Evolutionary conservation across 2,113 vertebrate species (phyloP).

Genomic region (Odocoileus hemionus): DNA sequence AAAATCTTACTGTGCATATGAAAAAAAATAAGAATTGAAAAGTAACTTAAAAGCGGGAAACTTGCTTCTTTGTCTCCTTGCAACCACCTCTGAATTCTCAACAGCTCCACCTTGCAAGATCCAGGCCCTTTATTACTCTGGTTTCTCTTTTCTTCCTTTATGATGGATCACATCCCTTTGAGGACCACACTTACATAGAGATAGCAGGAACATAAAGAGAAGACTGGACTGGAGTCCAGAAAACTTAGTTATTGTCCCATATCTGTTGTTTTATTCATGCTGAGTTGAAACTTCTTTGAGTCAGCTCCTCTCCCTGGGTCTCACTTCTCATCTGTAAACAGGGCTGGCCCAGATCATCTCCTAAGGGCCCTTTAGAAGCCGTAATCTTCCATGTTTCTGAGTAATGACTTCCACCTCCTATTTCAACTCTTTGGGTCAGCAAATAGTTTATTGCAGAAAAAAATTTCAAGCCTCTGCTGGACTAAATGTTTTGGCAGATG

Average conservation of each 20-base stretch:
- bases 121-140: fast-evolving
- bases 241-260: background rate
- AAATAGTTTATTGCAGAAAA: background rate
- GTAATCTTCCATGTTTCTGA: background rate
- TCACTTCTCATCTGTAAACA: background rate
- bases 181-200: background rate
- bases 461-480: background rate
- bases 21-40: background rate
- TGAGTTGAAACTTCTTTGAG: background rate
- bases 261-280: background rate
- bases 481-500: background rate
- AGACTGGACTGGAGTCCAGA: background rate
- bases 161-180: background rate
- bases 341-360: background rate
- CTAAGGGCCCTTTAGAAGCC: background rate
- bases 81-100: background rate
- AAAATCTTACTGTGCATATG: background rate
- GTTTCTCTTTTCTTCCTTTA: background rate
- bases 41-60: background rate
- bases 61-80: background rate
- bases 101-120: background rate
- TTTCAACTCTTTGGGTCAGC: background rate
- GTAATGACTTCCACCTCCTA: background rate
- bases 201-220: background rate
- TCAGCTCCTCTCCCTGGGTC: background rate